Conservation (phyloP, 2,888 invertebrate genomes). For the Germaria angustata region DNA sequence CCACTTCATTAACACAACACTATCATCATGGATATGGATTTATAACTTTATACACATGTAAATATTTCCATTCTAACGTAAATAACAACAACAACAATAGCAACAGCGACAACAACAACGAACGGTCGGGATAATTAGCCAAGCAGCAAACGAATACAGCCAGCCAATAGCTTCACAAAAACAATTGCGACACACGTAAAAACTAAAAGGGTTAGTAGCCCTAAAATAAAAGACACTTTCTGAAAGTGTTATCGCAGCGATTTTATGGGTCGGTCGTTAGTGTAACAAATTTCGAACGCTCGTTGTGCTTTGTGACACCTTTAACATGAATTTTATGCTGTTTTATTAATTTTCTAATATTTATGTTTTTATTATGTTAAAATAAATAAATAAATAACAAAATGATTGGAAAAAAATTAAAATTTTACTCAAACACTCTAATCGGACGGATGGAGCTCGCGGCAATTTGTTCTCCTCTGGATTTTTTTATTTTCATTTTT, state of each 20-base stretch:
- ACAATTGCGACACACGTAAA: too few relatives aligned
- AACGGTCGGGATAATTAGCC: too few relatives aligned
- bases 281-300: conserved; percentile 4
- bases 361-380: conserved; percentile 50
- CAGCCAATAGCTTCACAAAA: too few relatives aligned
- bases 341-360: conserved; percentile 36
- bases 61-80: background rate
- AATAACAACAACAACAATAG: too few relatives aligned
- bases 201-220: conserved; percentile 11
- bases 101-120: too few relatives aligned
- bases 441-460: background rate
- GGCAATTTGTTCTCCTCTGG: too few relatives aligned
- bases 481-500: too few relatives aligned
- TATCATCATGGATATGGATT: conserved; percentile 1
- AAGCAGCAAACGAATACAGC: too few relatives aligned
- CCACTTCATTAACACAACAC: conserved; percentile 41
- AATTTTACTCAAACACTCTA: conserved; percentile 12
- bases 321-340: conserved; percentile 29
- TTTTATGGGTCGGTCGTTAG: background rate
- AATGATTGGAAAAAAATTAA: background rate
- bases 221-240: background rate
- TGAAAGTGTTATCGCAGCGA: conserved; percentile 8
- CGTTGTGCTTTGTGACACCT: conserved; percentile 27
- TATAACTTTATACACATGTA: conserved; percentile 35
- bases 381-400: conserved; percentile 4